A percentile compares a stretch with the other conserved stretches of the same genome.
phyloP scores from a whole-genome alignment of 1,140 invertebrate species.

The Micrasema longulum region DNA sequence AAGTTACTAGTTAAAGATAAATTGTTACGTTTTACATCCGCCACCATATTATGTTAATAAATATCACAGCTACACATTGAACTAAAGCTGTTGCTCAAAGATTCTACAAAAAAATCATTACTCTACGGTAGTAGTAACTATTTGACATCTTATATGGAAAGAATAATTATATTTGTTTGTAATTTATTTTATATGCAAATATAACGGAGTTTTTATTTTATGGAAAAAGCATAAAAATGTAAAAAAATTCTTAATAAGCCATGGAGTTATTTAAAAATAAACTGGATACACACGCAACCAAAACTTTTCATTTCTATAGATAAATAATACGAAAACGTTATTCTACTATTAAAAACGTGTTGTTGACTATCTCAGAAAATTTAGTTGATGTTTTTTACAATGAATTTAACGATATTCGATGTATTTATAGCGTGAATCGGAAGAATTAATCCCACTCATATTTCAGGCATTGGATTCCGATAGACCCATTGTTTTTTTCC shows the following conservation, averaged over 20 bases:
- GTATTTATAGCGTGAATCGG: too few species aligned
- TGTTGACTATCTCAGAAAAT: too few species aligned
- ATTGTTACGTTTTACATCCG: conserved; percentile 34
- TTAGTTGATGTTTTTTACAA: too few species aligned
- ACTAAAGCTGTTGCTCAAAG: conserved; percentile 50
- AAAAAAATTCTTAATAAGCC: not conserved
- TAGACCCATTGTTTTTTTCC: conserved; percentile 40
- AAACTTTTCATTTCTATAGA: too few species aligned
- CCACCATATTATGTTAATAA: conserved; percentile 44
- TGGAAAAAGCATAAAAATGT: too few species aligned
- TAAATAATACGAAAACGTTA: too few species aligned
- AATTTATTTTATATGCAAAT: not conserved
- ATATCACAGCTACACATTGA: conserved; percentile 53
- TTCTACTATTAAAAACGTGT: too few species aligned
- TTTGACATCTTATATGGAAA: conserved; percentile 2
- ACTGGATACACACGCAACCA: too few species aligned
- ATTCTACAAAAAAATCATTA: conserved; percentile 20
- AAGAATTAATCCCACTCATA: conserved; percentile 37
- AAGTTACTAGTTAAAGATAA: not conserved
- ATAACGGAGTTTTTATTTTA: too few species aligned
- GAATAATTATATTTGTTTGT: not conserved
- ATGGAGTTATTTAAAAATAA: not conserved
- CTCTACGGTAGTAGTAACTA: conserved; percentile 20
- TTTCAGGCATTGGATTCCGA: conserved; percentile 41
- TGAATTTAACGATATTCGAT: too few species aligned